Conservation (phyloP, 2,888 invertebrate genomes). For the Drosophila mimica region DNA sequence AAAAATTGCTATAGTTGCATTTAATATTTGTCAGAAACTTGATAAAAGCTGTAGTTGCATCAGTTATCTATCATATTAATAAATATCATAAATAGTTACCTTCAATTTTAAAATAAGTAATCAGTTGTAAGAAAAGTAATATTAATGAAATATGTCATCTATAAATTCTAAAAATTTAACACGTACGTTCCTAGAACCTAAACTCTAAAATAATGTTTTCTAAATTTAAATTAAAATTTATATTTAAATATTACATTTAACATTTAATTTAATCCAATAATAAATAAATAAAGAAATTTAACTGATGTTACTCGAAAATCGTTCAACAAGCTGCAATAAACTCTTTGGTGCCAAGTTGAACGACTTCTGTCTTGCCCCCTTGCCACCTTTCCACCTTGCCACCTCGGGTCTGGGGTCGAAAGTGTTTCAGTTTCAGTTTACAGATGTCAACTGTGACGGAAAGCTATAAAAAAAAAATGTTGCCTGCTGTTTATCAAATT, state of each 20-base stretch:
- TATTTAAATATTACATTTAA: neutral
- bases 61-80: neutral
- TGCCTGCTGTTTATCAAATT: constrained; percentile 46
- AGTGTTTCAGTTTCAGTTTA: constrained; percentile 42
- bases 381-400: neutral
- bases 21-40: constrained; percentile 1
- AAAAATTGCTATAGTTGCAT: constrained; percentile 4
- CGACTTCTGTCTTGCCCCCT: constrained; percentile 42
- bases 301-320: constrained; percentile 23
- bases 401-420: neutral
- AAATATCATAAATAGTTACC: neutral
- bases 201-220: neutral
- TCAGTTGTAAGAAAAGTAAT: neutral
- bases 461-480: constrained; percentile 48
- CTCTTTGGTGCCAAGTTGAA: constrained; percentile 65
- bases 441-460: constrained; percentile 52
- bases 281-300: too few species aligned
- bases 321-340: constrained; percentile 58
- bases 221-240: too few species aligned
- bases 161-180: neutral
- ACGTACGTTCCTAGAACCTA: neutral
- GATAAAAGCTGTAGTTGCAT: neutral
- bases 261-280: constrained; percentile 19
- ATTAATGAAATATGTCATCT: neutral
- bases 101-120: neutral